Evolutionary conservation across 1,140 invertebrate genomes (phyloP).

Genomic region (Probaryconus sp.): DNA sequence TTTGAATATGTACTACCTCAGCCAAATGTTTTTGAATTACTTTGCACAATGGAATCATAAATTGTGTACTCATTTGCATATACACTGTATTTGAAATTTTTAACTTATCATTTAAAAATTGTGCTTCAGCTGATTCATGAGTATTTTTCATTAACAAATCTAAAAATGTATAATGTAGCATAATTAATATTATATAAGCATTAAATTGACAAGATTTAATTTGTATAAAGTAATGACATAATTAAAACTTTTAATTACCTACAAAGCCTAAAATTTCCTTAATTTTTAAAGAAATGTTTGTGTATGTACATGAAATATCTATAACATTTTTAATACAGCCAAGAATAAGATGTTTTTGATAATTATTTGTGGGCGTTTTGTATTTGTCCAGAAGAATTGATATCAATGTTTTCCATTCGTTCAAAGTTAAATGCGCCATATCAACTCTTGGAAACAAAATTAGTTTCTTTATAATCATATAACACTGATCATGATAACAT

Average conservation of each 20-base stretch:
- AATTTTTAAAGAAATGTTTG: slow-evolving; percentile 10
- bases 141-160: too few species aligned
- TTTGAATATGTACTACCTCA: slow-evolving; percentile 35
- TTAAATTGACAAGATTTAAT: not conserved
- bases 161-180: too few species aligned
- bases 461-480: slow-evolving; percentile 26
- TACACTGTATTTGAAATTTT: slow-evolving; percentile 30
- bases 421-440: not conserved
- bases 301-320: slow-evolving; percentile 19
- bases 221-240: not conserved
- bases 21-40: slow-evolving; percentile 32
- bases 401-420: slow-evolving; percentile 31
- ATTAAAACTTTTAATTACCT: slow-evolving; percentile 13
- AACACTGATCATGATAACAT: slow-evolving; percentile 31
- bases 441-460: slow-evolving; percentile 19
- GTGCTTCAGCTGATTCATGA: slow-evolving; percentile 1
- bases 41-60: slow-evolving; percentile 19
- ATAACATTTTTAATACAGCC: slow-evolving; percentile 17
- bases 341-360: slow-evolving; percentile 30
- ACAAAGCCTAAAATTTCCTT: slow-evolving; percentile 19
- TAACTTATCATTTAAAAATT: slow-evolving; percentile 15
- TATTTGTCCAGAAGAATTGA: slow-evolving; percentile 14
- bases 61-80: slow-evolving; percentile 27
- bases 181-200: not conserved
- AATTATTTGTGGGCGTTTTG: not conserved